Base-by-base conservation (phyloP, 2,113 vertebrate genomes). In the Malurus melanocephalus region DNA sequence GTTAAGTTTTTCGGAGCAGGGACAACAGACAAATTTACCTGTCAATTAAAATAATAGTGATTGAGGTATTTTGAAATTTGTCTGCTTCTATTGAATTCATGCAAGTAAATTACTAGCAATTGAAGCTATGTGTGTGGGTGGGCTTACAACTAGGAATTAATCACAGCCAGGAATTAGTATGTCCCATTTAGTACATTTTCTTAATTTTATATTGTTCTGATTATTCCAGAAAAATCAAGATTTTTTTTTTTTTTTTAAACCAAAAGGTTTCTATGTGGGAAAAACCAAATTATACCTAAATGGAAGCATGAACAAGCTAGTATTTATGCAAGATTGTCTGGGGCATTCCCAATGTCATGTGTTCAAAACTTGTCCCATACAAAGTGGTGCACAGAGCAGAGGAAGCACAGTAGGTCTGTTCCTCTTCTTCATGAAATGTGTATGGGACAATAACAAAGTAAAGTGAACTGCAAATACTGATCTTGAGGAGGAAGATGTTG, bases 141-240 rank as follows among this genome's bases (percentile, higher is more conserved):
- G 71, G 35, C 48, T 90, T 71, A 33, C 79, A 90, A 65, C 84
- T 87, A 77, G 30, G 64, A 83, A 89, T 93, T 91, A 88, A 83
- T 80, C 40, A 52, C 45, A 90, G 49, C 20, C 53, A 85, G 43
- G 23, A 87, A 88, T 85, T 84, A 60, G 10, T 38, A 23, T 57
- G 57, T 86, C 35, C 88, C 15, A 0, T 68, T 60, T 74, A 78
- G 40, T 74, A 28, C 11, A 48, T 88, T 78, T 94, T 79, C 49
- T 82, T 76, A 15, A 55, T 80, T 87, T 82, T 69, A 15, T 33
- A 61, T 80, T 89, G 40, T 75, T 56, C 46, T 65, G 45, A 42
- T 79, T 61, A 76, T 59, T 73, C 21, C 30, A 79, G 75, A 85
- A 79, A 92, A 79, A 10, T 1, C 0, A 3, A 68, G 42, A 72